Percentiles rank a stretch among this genome's conserved stretches.
phyloP scores from a whole-genome alignment of 2,888 invertebrate species.

The Amphipoea oculea region DNA sequence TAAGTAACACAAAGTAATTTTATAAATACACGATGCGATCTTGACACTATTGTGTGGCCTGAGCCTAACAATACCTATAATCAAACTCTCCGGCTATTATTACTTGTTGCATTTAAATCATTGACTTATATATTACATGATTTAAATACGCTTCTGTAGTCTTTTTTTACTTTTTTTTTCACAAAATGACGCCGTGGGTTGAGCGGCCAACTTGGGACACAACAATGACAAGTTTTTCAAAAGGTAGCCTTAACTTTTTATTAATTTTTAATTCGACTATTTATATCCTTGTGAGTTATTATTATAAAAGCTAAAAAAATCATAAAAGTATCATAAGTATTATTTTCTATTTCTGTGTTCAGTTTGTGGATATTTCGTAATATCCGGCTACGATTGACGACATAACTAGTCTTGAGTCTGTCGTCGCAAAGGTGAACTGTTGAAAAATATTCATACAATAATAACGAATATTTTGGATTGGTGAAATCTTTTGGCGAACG shows the following conservation, averaged over 20 bases:
- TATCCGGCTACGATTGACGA: slow-evolving; percentile 46
- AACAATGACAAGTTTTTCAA: slow-evolving; percentile 8
- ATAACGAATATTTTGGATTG: background rate
- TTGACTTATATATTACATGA: no score
- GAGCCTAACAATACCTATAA: slow-evolving; percentile 69
- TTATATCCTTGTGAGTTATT: slow-evolving; percentile 31
- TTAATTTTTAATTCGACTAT: slow-evolving; percentile 45
- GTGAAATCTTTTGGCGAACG: background rate
- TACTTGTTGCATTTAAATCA: slow-evolving; percentile 70
- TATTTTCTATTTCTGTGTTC: slow-evolving; percentile 24
- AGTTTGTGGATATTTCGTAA: slow-evolving; percentile 31
- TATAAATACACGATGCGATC: slow-evolving; percentile 63
- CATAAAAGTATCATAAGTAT: slow-evolving; percentile 9
- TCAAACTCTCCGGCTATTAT: slow-evolving; percentile 66
- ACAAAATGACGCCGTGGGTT: slow-evolving; percentile 5
- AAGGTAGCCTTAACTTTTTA: slow-evolving; percentile 30
- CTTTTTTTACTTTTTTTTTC: slow-evolving; percentile 56
- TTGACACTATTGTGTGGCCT: slow-evolving; percentile 76
- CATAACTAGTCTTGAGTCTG: slow-evolving; percentile 16
- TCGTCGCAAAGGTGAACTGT: slow-evolving; percentile 32
- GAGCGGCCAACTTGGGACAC: background rate
- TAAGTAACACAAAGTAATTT: slow-evolving; percentile 35
- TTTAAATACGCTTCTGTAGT: slow-evolving; percentile 12
- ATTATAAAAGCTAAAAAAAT: slow-evolving; percentile 28
- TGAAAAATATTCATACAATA: background rate